These are phyloP conservation scores for Coptotermes formosanus DNA, from an alignment of 1,140 invertebrate genomes.

Conservation along the genomic window DNA sequence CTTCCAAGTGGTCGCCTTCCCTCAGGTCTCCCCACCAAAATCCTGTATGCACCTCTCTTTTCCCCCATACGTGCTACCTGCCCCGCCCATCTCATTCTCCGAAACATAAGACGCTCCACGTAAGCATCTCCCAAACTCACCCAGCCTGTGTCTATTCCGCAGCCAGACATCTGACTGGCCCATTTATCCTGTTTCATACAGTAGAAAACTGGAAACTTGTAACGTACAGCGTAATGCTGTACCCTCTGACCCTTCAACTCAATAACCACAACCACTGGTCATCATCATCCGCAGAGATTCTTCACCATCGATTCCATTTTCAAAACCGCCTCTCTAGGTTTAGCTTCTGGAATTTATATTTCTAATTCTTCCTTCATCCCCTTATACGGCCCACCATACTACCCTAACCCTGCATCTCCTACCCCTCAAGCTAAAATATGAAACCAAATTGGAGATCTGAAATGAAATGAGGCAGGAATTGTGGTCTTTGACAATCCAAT, in stretches of 20 bases:
- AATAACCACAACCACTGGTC: background rate
- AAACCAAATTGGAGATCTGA: background rate
- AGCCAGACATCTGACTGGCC: no score
- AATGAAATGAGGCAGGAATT: background rate
- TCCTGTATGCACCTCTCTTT: no score
- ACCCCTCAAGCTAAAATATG: background rate
- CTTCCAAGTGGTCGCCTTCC: no score
- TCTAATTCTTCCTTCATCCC: conserved; percentile 11
- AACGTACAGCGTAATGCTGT: background rate
- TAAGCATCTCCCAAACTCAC: no score
- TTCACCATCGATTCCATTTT: conserved; percentile 12
- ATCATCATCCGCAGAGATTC: background rate
- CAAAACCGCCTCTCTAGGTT: background rate
- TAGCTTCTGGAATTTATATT: conserved; percentile 16
- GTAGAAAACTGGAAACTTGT: background rate
- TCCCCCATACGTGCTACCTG: no score
- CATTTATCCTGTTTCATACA: background rate
- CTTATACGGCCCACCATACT: background rate
- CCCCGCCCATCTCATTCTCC: no score
- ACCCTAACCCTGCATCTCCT: background rate
- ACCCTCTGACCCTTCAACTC: background rate
- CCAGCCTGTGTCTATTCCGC: no score
- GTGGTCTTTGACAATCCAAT: conserved; percentile 11
- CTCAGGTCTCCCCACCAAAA: no score
- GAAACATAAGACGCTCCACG: no score